Evolutionary conservation across 1,140 invertebrate genomes (phyloP).

Genomic region (Papilio xuthus): DNA sequence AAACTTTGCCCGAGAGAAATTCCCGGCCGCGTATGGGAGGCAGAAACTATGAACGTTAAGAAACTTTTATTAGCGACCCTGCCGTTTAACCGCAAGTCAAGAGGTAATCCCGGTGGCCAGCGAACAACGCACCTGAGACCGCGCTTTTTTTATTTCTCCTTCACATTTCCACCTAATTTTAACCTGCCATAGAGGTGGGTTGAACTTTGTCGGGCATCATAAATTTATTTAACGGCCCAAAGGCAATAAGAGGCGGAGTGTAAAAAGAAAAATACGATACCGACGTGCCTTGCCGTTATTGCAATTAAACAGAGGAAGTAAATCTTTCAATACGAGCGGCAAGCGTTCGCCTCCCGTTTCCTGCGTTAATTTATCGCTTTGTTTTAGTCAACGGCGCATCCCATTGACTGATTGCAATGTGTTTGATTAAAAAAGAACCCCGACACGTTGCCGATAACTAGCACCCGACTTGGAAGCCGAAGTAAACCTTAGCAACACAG

Average conservation of each 20-base stretch:
- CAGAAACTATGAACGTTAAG: conserved; percentile 75
- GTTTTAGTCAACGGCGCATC: conserved; percentile 76
- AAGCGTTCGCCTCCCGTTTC: conserved; percentile 74
- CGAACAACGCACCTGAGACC: conserved; percentile 73
- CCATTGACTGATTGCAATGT: conserved; percentile 78
- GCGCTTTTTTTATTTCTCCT: conserved; percentile 70
- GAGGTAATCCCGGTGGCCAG: conserved; percentile 68
- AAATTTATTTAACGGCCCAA: conserved; percentile 81
- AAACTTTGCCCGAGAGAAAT: conserved; percentile 68
- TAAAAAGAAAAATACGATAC: conserved; percentile 82
- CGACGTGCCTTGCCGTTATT: conserved; percentile 81
- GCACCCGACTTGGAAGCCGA: background rate
- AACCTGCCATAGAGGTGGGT: conserved; percentile 69
- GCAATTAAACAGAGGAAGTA: conserved; percentile 82
- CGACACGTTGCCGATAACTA: conserved; percentile 56
- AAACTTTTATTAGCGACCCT: conserved; percentile 75
- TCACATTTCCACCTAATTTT: conserved; percentile 77
- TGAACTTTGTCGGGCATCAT: conserved; percentile 80
- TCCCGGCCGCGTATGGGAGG: conserved; percentile 63
- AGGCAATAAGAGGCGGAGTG: conserved; percentile 81
- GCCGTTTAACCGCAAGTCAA: conserved; percentile 74
- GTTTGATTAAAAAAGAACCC: conserved; percentile 78
- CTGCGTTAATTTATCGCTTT: conserved; percentile 80
- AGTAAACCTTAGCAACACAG: background rate
- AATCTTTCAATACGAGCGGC: conserved; percentile 80